Conservation (phyloP, 1,140 invertebrate species). For the Orchestia grillus region DNA sequence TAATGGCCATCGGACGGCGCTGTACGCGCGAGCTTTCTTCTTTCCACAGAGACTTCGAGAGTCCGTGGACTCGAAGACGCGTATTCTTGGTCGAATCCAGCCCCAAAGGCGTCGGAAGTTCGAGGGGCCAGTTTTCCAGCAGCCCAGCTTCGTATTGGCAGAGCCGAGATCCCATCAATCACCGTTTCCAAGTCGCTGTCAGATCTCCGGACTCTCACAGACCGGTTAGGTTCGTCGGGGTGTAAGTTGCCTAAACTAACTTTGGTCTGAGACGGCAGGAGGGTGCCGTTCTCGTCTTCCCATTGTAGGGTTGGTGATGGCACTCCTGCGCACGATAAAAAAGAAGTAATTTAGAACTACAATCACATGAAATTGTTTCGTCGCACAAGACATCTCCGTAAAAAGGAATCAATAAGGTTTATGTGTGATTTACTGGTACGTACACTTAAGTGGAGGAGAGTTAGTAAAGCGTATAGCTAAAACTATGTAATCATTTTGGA, state of each 20-base stretch:
- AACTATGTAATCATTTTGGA: no score
- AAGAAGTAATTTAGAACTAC: neutral
- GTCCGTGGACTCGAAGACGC: neutral
- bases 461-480: no score
- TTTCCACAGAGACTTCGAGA: neutral
- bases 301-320: slow-evolving; percentile 35
- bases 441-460: no score
- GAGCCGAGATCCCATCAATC: slow-evolving; percentile 5
- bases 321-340: neutral
- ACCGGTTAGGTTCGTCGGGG: neutral
- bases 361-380: neutral
- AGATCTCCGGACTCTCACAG: slow-evolving; percentile 25
- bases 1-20: neutral
- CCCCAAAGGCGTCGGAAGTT: neutral
- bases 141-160: neutral
- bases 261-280: slow-evolving; percentile 10
- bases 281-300: slow-evolving; percentile 19
- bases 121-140: neutral
- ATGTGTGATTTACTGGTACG: no score
- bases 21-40: neutral
- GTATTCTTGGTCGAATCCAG: neutral
- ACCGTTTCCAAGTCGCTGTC: slow-evolving; percentile 44
- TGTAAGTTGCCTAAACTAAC: slow-evolving; percentile 30
- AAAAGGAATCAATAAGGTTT: no score
- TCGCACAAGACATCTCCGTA: neutral